Conservation (phyloP, 2,113 vertebrate species). For the Ctenodactylus gundi region DNA sequence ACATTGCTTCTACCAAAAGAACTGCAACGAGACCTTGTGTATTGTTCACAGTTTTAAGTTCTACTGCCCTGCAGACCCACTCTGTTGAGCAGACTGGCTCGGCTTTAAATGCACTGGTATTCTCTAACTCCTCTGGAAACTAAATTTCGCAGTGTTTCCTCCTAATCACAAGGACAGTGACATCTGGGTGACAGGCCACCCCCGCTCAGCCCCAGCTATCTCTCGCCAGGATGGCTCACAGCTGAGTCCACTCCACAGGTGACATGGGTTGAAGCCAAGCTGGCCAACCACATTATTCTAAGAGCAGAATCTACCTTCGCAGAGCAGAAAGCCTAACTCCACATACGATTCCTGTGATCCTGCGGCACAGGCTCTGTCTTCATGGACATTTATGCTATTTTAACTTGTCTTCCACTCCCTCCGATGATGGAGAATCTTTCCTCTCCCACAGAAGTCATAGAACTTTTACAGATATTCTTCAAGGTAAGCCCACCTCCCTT, state of each 20-base stretch:
- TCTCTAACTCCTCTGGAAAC: background rate
- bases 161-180: background rate
- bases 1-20: background rate
- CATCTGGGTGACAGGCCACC: fast-evolving
- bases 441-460: background rate
- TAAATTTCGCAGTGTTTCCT: background rate
- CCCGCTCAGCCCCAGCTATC: background rate
- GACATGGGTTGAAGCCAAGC: background rate
- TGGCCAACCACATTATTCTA: background rate
- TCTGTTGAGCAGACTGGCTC: background rate
- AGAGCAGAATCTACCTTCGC: background rate
- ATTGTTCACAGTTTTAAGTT: background rate
- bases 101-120: background rate
- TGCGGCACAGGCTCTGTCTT: background rate
- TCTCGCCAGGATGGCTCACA: background rate
- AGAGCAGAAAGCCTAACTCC: background rate
- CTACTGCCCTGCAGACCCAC: no score
- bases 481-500: background rate
- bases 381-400: background rate
- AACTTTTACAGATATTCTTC: background rate
- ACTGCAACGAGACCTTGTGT: background rate
- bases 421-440: background rate
- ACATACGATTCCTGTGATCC: background rate
- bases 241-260: background rate
- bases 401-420: background rate